phyloP scores from a whole-genome alignment of 2,113 vertebrate species.

The Protobothrops flavoviridis region DNA sequence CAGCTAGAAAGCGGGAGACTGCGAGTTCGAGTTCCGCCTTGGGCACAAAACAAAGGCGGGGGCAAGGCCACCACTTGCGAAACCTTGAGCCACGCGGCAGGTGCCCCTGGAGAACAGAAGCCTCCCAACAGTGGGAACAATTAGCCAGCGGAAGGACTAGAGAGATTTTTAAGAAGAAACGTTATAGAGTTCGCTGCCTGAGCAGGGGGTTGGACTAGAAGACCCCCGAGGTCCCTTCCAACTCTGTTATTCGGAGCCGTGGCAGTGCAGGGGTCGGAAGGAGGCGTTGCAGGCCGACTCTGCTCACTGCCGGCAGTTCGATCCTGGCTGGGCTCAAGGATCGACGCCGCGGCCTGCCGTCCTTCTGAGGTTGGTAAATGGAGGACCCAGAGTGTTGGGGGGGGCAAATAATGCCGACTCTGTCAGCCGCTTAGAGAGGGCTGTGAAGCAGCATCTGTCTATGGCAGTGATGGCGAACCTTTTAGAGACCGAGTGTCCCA shows the following conservation, averaged over 20 bases:
- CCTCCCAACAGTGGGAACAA: too few species aligned
- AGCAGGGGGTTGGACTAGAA: background rate
- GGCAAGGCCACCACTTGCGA: background rate
- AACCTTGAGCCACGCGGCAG: background rate
- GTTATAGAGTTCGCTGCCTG: background rate
- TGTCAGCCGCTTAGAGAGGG: too few species aligned
- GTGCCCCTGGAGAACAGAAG: background rate
- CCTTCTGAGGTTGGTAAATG: too few species aligned
- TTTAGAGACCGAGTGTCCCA: too few species aligned
- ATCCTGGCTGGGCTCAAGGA: background rate
- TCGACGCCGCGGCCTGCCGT: too few species aligned
- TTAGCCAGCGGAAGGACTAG: too few species aligned
- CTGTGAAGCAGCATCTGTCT: too few species aligned
- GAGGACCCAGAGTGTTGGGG: too few species aligned
- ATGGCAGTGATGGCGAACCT: too few species aligned
- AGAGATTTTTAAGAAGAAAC: too few species aligned
- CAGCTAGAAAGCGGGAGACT: too few species aligned
- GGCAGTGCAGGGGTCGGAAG: rapidly evolving
- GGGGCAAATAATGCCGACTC: too few species aligned
- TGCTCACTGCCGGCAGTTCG: background rate
- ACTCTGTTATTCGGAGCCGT: background rate
- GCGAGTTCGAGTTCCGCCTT: background rate
- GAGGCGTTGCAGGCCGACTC: background rate
- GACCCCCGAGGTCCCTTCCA: background rate
- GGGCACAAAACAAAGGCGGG: background rate